Conservation (phyloP, 2,797 vertebrate genomes). For the Lepus oiostolus region DNA sequence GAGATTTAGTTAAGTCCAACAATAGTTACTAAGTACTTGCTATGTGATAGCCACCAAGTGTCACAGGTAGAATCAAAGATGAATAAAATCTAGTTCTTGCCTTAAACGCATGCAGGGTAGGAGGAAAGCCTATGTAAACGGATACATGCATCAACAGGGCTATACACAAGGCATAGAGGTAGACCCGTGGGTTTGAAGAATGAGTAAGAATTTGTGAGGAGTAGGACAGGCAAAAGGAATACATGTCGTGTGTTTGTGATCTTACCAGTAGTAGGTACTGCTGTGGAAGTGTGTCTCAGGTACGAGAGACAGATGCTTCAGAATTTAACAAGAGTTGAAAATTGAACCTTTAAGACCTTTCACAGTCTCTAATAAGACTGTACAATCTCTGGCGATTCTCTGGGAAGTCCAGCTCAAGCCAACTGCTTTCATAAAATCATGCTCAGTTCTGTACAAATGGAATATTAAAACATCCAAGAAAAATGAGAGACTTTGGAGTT, state of each 20-base stretch:
- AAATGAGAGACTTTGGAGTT: background rate
- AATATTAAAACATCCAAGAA: background rate
- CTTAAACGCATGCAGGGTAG: background rate
- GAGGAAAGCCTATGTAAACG: background rate
- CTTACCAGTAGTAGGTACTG: background rate
- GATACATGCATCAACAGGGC: background rate
- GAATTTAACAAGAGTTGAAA: background rate
- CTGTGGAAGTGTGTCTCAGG: background rate
- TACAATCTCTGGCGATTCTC: background rate
- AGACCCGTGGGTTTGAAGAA: background rate
- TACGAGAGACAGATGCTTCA: background rate
- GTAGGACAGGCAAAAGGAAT: background rate
- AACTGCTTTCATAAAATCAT: constrained; percentile 41
- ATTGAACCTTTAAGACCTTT: constrained; percentile 25
- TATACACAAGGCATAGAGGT: background rate
- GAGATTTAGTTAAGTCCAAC: background rate
- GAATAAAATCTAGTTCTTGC: background rate
- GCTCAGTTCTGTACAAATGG: background rate
- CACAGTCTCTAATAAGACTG: constrained; percentile 37
- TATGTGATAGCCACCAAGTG: background rate
- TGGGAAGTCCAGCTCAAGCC: constrained; percentile 3
- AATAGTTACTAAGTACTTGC: background rate
- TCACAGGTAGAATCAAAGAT: background rate
- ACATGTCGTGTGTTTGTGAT: background rate
- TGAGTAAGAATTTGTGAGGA: background rate